Percentiles rank a stretch among this genome's conserved stretches.
Evolutionary conservation across 1,140 invertebrate species (phyloP).

Genomic region (Archegozetes longisetosus): DNA sequence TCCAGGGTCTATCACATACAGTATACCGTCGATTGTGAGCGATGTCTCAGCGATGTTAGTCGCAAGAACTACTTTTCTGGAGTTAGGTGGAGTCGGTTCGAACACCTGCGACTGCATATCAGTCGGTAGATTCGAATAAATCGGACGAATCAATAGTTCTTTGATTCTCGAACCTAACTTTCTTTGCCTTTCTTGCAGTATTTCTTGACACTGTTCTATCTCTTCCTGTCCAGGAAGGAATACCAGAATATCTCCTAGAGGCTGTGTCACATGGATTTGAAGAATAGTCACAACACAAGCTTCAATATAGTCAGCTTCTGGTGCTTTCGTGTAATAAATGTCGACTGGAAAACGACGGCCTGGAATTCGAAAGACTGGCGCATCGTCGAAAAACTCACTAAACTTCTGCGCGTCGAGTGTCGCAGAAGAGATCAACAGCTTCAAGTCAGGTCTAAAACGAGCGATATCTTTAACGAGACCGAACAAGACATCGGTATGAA

Average conservation of each 20-base stretch:
- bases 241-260: conserved; percentile 71
- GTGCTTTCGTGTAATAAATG: conserved; percentile 97
- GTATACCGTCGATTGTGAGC: conserved; percentile 96
- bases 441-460: conserved; percentile 75
- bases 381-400: conserved; percentile 94
- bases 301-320: conserved; percentile 95
- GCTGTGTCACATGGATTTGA: conserved; percentile 69
- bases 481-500: conserved; percentile 97
- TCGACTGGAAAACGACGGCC: conserved; percentile 67
- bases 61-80: conserved; percentile 81
- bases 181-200: conserved; percentile 71
- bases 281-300: conserved; percentile 89
- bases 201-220: conserved; percentile 89
- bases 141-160: conserved; percentile 83
- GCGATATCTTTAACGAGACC: conserved; percentile 96
- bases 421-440: conserved; percentile 91
- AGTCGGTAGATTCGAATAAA: conserved; percentile 95
- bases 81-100: conserved; percentile 69
- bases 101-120: conserved; percentile 91
- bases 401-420: conserved; percentile 97
- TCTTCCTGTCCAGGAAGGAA: conserved; percentile 90
- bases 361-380: conserved; percentile 93
- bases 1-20: conserved; percentile 97
- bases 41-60: conserved; percentile 99
- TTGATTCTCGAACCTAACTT: conserved; percentile 76